A percentile compares a stretch with the other conserved stretches of the same genome.
Conservation (phyloP, 1,140 invertebrate genomes). For the Akabosia matsudoensis region DNA sequence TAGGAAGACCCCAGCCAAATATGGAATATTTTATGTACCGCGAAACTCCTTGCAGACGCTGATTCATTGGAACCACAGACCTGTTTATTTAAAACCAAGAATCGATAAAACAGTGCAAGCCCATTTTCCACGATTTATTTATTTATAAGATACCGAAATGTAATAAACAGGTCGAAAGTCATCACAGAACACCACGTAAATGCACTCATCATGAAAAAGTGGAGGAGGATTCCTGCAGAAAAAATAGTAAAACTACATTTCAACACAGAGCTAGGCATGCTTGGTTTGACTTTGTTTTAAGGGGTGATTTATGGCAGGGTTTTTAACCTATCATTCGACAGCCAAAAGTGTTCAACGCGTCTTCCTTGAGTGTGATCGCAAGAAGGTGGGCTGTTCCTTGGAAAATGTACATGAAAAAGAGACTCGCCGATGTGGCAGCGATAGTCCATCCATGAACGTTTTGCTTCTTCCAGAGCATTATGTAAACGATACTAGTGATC, state of each 20-base stretch:
- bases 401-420: constrained; percentile 39
- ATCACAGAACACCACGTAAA: constrained; percentile 34
- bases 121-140: background rate
- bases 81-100: background rate
- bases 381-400: constrained; percentile 2
- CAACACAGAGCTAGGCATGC: background rate
- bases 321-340: background rate
- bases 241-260: background rate
- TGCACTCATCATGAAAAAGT: constrained; percentile 32
- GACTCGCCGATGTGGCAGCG: constrained; percentile 14
- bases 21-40: constrained; percentile 13
- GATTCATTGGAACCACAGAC: constrained; percentile 12
- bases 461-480: constrained; percentile 41
- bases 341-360: background rate
- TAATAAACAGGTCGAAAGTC: constrained; percentile 30
- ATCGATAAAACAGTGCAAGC: background rate
- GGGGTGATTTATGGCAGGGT: too few relatives aligned
- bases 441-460: constrained; percentile 44
- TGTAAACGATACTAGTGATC: constrained; percentile 36
- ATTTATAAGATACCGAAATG: constrained; percentile 25
- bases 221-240: background rate
- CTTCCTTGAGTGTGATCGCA: background rate
- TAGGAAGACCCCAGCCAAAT: constrained; percentile 18
- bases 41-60: background rate
- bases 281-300: too few relatives aligned